phyloP scores from a whole-genome alignment of 2,888 invertebrate species.

The Polyommatus icarus region DNA sequence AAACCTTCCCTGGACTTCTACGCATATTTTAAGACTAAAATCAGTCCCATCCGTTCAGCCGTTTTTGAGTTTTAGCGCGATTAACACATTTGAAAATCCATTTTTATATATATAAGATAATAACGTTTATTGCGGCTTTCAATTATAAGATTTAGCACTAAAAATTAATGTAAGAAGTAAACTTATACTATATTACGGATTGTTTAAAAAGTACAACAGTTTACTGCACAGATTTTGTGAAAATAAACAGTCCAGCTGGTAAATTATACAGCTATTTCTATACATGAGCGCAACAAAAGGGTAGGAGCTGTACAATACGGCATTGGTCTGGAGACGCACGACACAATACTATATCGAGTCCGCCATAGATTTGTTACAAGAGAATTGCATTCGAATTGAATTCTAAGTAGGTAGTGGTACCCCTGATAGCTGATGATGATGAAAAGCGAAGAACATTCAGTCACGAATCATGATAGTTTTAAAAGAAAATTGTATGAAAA shows the following conservation, averaged over 20 bases:
- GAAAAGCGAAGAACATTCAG: too few species aligned
- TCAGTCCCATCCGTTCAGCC: too few species aligned
- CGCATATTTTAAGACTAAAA: too few species aligned
- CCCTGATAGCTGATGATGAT: background rate
- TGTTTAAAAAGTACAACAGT: background rate
- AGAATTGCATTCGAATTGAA: background rate
- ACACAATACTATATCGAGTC: conserved; percentile 26
- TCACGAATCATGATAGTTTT: too few species aligned
- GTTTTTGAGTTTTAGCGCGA: too few species aligned
- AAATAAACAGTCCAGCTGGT: conserved; percentile 19
- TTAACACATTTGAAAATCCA: too few species aligned
- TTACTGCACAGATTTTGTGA: background rate
- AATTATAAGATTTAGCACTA: too few species aligned
- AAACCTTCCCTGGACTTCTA: too few species aligned
- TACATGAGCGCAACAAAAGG: conserved; percentile 29
- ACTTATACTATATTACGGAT: background rate
- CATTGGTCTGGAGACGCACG: conserved; percentile 17
- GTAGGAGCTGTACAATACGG: conserved; percentile 10
- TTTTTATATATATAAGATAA: too few species aligned
- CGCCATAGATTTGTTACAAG: conserved; percentile 4
- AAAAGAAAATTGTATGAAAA: too few species aligned
- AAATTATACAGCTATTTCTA: conserved; percentile 30
- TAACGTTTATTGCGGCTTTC: too few species aligned
- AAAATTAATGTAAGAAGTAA: too few species aligned
- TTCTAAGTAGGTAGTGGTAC: background rate